Evolutionary conservation across 2,113 vertebrate species (phyloP), one percentile per base, ranked within the genome.

Genomic region (Glaucomys volans): DNA sequence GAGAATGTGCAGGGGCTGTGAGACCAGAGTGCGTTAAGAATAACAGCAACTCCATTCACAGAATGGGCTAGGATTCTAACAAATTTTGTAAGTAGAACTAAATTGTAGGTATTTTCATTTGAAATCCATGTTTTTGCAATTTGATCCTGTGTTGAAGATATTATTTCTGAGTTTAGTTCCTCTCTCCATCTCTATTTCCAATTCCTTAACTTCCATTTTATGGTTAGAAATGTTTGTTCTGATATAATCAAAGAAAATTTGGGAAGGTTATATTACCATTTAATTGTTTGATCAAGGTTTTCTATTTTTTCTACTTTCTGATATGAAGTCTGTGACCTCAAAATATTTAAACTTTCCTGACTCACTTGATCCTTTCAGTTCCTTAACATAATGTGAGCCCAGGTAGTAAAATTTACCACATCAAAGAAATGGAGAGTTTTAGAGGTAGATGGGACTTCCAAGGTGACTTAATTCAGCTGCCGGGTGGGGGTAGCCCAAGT

Each of bases 181-280:
- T 92, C 50, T 67, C 32, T 71, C 50, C 50, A 12, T 8, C 67
- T 76, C 30, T 87, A 5, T 18, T 90, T 93, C 22, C 22, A 50
- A 77, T 67, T 77, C 30, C 20, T 62, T 52, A 17, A 42, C 26
- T 81, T 42, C 52, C 50, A 12, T 66, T 75, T 79, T 75, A 26
- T n/a, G 37, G 62, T 81, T 37, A 87, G 75, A 92, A 92, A 87
- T 10, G 5, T 57, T 69, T 57, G 20, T 69, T 47, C 17, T 52
- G 66, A 96, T 50, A 75, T 52, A 84, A 37, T 71, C 8, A 79
- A 83, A 74, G 81, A 95, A 91, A 92, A 74, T 83, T 16, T 30
- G 11, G 47, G 69, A 72, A 96, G 17, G 0, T 57, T 35, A 40
- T 44, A 90, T 79, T 52, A 57, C 22, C 30, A 26, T 52, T 74